Conservation (phyloP, 2,113 vertebrate genomes). For the Megaptera novaeangliae region DNA sequence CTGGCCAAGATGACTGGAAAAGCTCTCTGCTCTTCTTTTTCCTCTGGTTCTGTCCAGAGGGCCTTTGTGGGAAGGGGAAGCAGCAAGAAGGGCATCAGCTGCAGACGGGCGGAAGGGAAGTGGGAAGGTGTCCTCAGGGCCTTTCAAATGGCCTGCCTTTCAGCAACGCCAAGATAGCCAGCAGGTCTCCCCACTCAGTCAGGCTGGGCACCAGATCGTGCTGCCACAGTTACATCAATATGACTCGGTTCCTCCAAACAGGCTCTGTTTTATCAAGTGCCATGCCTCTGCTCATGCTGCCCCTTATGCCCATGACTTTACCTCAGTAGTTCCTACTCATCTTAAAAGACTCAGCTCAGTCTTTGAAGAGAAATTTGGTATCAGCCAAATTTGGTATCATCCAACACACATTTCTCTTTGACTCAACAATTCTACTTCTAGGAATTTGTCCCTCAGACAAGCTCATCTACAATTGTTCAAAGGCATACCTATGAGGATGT, state of each 20-base stretch:
- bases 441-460: neutral
- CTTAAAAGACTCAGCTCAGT: neutral
- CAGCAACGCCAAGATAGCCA: neutral
- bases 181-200: neutral
- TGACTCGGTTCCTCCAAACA: neutral
- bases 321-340: neutral
- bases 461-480: neutral
- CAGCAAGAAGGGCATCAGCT: neutral
- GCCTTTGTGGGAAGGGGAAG: neutral
- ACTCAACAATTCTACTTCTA: neutral
- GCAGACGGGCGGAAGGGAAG: neutral
- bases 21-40: neutral
- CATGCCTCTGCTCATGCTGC: neutral
- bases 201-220: neutral
- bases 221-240: neutral
- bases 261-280: neutral
- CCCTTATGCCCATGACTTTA: neutral
- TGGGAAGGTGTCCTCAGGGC: neutral
- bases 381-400: neutral
- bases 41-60: neutral
- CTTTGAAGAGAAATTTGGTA: constrained; percentile 2
- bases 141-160: neutral
- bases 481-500: neutral
- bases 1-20: neutral
- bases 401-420: neutral